Evolutionary conservation across 1,140 invertebrate genomes (phyloP), one percentile per base, ranked within the genome.

Genomic region (Drosophila lowei): DNA sequence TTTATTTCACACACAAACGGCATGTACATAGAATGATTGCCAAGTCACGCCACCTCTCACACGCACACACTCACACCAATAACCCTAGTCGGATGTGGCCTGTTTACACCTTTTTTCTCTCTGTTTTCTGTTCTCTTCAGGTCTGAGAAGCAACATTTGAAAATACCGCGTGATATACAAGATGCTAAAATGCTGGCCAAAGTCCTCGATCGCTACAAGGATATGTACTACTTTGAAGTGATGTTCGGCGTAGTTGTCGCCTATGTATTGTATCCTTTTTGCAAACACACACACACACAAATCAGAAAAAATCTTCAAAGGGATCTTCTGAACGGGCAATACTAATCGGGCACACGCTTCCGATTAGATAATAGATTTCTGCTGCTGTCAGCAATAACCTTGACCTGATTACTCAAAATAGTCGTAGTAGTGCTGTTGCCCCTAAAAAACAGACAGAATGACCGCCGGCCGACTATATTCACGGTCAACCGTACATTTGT

Each of bases 201-300:
- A 91, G 95, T 99, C 41, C 93, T 99, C 73, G 96, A 96, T 91
- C 93, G 94, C 78, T 99, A 99, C 91, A 99, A 98, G 92, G 97
- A 98, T 60, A 95, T 96, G 85, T 98, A 99, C 93, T 99, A 96
- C 91, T 94, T 95, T 84, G 95, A 98, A 94, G 98, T 99, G 53
- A 93, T 99, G 77, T 93, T 94, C 50, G 97, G 96, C 79, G 95
- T 99, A 65, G 96, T 98, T 88, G 92, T 97, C 58, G 95, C 95
- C n/a, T 99, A 99, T 92, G 97, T 99, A 92, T 99, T 99, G 97
- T 99, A 98, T 98, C 97, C 97, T 98, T 97, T 96, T 91, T 42
- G 48, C 28, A 64, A 55, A 67, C 48, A 30, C n/a, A 55, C 59
- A 58, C 16, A 41, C 11, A 47, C 30, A 52, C 2, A 49, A 41